Conservation (phyloP, 53 echinoderm and acorn worm species). For the Actinopyga echinites region DNA sequence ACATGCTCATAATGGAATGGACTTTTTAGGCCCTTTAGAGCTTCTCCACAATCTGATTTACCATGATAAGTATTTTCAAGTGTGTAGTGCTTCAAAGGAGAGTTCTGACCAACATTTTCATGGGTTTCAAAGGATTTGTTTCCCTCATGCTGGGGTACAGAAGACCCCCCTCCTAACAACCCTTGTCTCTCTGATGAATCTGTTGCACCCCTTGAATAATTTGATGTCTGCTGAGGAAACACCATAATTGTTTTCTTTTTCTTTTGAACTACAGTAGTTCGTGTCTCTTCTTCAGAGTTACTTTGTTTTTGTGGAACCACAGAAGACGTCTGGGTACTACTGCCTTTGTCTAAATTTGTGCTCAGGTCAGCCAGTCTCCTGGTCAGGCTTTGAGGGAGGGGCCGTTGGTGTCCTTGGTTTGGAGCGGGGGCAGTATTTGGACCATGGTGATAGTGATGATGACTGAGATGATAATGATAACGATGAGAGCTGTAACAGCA, state of each 20-base stretch:
- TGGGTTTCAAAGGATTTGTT: too few relatives aligned
- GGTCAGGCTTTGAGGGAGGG: not conserved
- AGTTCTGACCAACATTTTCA: too few relatives aligned
- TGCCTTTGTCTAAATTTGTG: slow-evolving; percentile 13
- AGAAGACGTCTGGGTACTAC: not conserved
- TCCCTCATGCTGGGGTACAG: too few relatives aligned
- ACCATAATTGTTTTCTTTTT: slow-evolving; percentile 13
- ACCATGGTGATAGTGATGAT: slow-evolving; percentile 30
- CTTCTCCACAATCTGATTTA: too few relatives aligned
- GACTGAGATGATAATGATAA: slow-evolving; percentile 24
- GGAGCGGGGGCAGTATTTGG: slow-evolving; percentile 24
- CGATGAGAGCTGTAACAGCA: slow-evolving; percentile 41
- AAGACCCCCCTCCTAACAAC: too few relatives aligned
- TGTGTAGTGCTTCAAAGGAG: too few relatives aligned
- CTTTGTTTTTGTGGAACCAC: not conserved
- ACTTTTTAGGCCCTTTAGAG: too few relatives aligned
- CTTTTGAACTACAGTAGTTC: not conserved
- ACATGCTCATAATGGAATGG: too few relatives aligned
- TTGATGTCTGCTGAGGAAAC: slow-evolving; percentile 9
- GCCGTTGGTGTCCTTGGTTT: slow-evolving; percentile 3
- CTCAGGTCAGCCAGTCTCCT: not conserved
- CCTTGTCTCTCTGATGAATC: too few relatives aligned
- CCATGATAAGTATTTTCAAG: too few relatives aligned
- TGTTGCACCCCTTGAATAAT: too few relatives aligned
- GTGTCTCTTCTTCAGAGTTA: not conserved